Conservation (phyloP, 2,113 vertebrate genomes). For the Misgurnus anguillicaudatus region DNA sequence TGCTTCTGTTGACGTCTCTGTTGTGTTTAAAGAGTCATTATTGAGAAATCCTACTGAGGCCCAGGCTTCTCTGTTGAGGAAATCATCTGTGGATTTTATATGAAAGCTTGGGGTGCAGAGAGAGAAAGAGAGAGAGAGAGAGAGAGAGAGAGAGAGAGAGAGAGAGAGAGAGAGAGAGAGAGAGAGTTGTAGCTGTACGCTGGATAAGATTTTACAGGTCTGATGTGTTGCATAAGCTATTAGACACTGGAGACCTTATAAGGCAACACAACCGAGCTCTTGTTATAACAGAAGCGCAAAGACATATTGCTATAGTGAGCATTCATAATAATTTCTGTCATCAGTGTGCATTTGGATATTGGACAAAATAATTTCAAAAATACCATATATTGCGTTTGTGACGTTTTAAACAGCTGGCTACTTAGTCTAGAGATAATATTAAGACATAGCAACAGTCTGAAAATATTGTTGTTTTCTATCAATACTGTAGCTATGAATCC, state of each 20-base stretch:
- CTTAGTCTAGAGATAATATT: neutral
- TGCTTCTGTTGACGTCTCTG: slow-evolving; percentile 33
- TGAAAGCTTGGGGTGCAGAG: slow-evolving; percentile 15
- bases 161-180: neutral
- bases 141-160: neutral
- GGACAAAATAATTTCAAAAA: slow-evolving; percentile 5
- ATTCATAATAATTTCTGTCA: slow-evolving; percentile 34
- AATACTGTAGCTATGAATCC: slow-evolving; percentile 1
- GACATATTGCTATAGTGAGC: slow-evolving; percentile 26
- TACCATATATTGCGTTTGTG: neutral
- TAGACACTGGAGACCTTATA: slow-evolving; percentile 39
- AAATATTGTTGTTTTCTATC: slow-evolving; percentile 29
- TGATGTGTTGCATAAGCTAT: slow-evolving; percentile 46
- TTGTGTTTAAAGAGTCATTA: slow-evolving; percentile 30
- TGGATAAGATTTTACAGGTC: slow-evolving; percentile 24
- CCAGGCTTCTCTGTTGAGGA: slow-evolving; percentile 12
- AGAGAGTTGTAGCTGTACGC: neutral
- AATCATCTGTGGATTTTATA: neutral
- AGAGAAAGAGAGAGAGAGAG: neutral
- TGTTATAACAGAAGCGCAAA: slow-evolving; percentile 10
- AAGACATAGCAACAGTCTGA: slow-evolving; percentile 16
- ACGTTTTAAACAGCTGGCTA: neutral
- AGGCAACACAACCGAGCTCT: slow-evolving; percentile 27
- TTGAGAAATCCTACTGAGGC: slow-evolving; percentile 1
- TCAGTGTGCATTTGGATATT: neutral